Evolutionary conservation across 2,113 vertebrate genomes (phyloP).

Genomic region (Eulemur macaco): DNA sequence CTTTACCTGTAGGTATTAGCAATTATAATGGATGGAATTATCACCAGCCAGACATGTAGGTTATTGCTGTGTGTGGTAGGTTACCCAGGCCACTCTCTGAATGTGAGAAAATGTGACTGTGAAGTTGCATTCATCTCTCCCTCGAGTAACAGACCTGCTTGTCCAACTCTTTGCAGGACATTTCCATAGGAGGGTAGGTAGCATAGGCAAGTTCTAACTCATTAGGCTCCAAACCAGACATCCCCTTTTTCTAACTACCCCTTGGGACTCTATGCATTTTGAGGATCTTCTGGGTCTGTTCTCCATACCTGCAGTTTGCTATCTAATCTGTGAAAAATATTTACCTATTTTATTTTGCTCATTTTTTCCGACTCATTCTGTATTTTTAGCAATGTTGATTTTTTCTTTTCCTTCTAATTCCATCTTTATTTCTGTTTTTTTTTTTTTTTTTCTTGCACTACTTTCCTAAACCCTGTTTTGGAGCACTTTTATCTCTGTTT

Average conservation of each 20-base stretch:
- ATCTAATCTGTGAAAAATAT: background rate
- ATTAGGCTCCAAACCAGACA: background rate
- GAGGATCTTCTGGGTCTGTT: background rate
- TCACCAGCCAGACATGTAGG: background rate
- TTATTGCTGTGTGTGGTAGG: background rate
- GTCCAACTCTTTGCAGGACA: background rate
- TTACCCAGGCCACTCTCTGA: background rate
- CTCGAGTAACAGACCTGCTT: background rate
- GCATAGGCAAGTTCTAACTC: background rate
- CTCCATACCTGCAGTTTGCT: background rate
- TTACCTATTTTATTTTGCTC: background rate
- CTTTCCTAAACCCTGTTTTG: background rate
- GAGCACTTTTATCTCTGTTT: background rate
- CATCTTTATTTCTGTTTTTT: background rate
- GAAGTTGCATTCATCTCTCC: background rate
- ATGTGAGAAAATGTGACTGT: background rate
- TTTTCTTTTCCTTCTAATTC: background rate
- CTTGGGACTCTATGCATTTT: background rate
- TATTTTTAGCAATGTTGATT: background rate
- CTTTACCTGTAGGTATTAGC: background rate
- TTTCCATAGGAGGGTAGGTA: background rate
- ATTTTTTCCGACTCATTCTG: background rate
- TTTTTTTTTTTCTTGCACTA: background rate
- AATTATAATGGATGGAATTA: background rate
- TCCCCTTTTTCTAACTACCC: background rate